phyloP scores from a whole-genome alignment of 2,888 invertebrate genomes.

The Xiphydria camelus region DNA sequence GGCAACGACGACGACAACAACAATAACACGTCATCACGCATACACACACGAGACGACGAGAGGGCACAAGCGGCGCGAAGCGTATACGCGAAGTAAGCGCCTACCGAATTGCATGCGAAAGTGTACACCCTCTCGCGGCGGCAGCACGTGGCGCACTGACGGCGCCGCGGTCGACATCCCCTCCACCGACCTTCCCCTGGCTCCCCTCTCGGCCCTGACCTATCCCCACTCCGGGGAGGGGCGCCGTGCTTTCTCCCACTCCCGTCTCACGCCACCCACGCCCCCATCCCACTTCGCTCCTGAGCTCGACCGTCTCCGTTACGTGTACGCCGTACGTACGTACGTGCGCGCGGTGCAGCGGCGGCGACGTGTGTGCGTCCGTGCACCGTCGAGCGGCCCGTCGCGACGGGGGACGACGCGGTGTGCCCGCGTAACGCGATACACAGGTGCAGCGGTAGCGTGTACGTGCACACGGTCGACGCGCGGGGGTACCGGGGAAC shows the following conservation, averaged over 20 bases:
- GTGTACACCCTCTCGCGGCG: slow-evolving; percentile 52
- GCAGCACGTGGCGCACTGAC: slow-evolving; percentile 59
- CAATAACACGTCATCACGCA: too few relatives aligned
- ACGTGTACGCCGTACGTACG: not conserved
- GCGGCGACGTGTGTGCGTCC: not conserved
- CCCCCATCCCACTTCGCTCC: slow-evolving; percentile 49
- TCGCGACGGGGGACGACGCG: not conserved
- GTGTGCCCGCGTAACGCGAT: not conserved
- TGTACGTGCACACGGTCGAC: not conserved
- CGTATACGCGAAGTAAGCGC: too few relatives aligned
- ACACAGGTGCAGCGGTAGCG: not conserved
- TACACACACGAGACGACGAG: too few relatives aligned
- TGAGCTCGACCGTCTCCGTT: slow-evolving; percentile 11
- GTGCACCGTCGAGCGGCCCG: not conserved
- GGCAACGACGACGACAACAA: too few relatives aligned
- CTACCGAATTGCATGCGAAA: slow-evolving; percentile 22
- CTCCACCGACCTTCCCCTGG: slow-evolving; percentile 32
- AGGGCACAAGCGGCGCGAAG: too few relatives aligned
- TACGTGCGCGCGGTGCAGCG: not conserved
- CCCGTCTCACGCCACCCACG: slow-evolving; percentile 53
- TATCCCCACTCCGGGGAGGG: slow-evolving; percentile 39
- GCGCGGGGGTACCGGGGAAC: not conserved
- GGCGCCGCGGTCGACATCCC: slow-evolving; percentile 43
- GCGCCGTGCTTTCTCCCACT: slow-evolving; percentile 25
- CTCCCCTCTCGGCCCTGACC: slow-evolving; percentile 41